Percentiles rank a stretch among this genome's conserved stretches.
phyloP scores from a whole-genome alignment of 2,888 invertebrate species.

The Allacma fusca region DNA sequence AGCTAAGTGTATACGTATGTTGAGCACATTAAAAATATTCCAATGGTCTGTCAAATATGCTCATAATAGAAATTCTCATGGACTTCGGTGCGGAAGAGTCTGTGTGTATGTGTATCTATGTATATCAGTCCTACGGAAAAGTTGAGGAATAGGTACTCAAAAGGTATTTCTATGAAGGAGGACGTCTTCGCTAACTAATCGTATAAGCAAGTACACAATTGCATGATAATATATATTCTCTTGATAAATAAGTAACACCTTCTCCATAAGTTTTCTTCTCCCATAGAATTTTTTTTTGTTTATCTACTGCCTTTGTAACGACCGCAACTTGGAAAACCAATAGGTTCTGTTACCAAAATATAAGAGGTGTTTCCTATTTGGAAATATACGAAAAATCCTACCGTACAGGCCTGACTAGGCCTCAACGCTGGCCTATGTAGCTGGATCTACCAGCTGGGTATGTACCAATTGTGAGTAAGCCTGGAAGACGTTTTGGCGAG shows the following conservation, averaged over 20 bases:
- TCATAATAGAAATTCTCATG: not conserved
- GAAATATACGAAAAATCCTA: no score
- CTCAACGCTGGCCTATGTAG: no score
- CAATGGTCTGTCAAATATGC: not conserved
- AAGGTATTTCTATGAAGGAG: not conserved
- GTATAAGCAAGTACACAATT: conserved; percentile 17
- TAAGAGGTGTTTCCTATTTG: no score
- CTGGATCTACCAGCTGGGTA: no score
- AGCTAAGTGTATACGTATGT: no score
- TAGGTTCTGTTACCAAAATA: not conserved
- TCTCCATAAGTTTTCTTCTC: conserved; percentile 16
- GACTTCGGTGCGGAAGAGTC: no score
- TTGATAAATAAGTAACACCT: conserved; percentile 48
- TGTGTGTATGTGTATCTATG: not conserved
- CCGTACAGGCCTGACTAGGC: no score
- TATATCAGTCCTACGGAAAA: no score
- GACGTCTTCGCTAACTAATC: conserved; percentile 37
- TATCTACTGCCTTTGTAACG: conserved; percentile 40
- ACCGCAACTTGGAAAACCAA: conserved; percentile 27
- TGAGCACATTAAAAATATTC: not conserved
- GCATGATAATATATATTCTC: conserved; percentile 30
- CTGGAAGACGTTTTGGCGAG: conserved; percentile 10
- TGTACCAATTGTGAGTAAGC: no score
- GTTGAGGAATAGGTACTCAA: not conserved
- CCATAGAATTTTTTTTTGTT: conserved; percentile 5